These are phyloP conservation scores for Cheilosia vernalis DNA, from an alignment of 2,888 invertebrate genomes.

Conservation along the genomic window DNA sequence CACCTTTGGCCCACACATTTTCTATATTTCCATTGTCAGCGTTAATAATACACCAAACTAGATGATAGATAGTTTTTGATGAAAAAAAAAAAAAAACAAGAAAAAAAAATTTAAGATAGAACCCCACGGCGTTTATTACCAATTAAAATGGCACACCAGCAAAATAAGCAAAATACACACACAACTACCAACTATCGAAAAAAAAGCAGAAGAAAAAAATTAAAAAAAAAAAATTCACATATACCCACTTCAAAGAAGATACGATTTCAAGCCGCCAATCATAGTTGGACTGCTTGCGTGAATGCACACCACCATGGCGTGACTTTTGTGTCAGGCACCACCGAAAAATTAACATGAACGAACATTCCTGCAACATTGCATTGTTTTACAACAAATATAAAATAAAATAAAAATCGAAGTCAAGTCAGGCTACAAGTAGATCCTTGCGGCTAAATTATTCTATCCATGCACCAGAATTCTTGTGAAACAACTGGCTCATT, in stretches of 20 bases:
- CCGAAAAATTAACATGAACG: not conserved
- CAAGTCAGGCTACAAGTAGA: constrained; percentile 11
- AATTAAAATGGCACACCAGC: constrained; percentile 17
- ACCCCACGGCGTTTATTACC: not conserved
- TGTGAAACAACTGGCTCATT: constrained; percentile 33
- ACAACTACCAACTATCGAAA: no score
- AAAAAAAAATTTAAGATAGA: not conserved
- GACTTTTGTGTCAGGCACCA: constrained; percentile 28
- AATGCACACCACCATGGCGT: constrained; percentile 56
- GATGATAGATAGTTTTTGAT: constrained; percentile 15
- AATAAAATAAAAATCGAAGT: not conserved
- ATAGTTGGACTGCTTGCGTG: constrained; percentile 34
- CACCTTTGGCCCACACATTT: constrained; percentile 1
- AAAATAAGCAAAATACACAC: not conserved
- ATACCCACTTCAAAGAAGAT: constrained; percentile 24
- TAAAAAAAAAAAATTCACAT: not conserved
- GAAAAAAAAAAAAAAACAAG: not conserved
- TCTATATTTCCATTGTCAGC: not conserved
- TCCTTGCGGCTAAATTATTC: constrained; percentile 15
- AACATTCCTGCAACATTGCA: constrained; percentile 33
- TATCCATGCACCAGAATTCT: constrained; percentile 18
- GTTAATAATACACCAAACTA: not conserved
- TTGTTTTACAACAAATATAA: not conserved
- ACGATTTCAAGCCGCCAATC: constrained; percentile 20
- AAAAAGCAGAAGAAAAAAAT: not conserved